Evolutionary conservation across 2,797 vertebrate species (phyloP), one percentile per base, ranked within the genome.

Genomic region (Artibeus lituratus): DNA sequence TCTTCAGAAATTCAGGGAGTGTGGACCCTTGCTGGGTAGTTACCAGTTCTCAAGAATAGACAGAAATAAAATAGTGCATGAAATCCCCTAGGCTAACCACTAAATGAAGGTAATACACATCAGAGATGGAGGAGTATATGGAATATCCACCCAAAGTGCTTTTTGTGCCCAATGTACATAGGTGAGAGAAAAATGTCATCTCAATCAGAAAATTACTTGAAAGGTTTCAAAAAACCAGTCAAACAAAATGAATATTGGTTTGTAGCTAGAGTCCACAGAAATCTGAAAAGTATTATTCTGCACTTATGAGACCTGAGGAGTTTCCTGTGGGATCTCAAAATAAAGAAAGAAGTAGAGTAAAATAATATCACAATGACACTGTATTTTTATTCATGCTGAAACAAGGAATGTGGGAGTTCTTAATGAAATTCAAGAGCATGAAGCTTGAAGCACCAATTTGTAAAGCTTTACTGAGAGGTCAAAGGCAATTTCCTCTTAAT

Each of bases 341-440:
- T 62, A 57, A 77, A 93, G 19, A 57, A 73, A 94, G 16, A 92
- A 77, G 47, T 7, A 51, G 14, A 8, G 1, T 77, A 73, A 96
- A 90, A 77, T 29, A 39, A 22, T 22, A 87, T 67, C 39, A 49
- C 16, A 51, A 53, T 35, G 94, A 44, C 29, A 42, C 55, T 78
- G 24, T 22, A 57, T 62, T 85, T 88, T 53, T 74, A 85, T 22
- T n/a, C 62, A 65, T 87, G 49, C 44, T 80, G 82, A 95, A 96
- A 51, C 2, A 94, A 80, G 26, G 29, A 62, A 88, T 55, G 74
- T 42, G 37, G 18, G 24, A 37, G 2, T 69, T 92, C 57, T 55
- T 84, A 73, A 87, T 83, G 47, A 88, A 91, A 95, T 69, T 89
- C 57, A 90, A 93, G 80, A 84, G 11, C 35, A 39, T 73, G 37